Evolutionary conservation across 2,113 vertebrate species (phyloP).

Genomic region (Suncus etruscus): DNA sequence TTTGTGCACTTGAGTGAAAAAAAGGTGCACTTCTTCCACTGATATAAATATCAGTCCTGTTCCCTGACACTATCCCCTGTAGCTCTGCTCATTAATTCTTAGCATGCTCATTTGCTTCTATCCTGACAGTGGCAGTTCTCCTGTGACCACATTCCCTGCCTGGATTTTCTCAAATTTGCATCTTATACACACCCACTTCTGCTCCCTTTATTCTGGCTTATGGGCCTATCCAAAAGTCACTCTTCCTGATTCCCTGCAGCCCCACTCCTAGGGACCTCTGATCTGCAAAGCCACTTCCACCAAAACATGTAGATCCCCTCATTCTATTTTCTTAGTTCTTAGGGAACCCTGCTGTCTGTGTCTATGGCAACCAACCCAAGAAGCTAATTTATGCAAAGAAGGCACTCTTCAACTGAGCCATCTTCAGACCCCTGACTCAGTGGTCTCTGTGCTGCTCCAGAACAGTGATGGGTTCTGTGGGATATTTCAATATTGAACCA

Average conservation of each 20-base stretch:
- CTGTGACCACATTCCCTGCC: neutral
- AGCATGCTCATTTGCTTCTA: neutral
- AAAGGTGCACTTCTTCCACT: neutral
- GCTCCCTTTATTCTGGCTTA: neutral
- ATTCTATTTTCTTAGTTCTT: too few species aligned
- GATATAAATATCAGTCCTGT: neutral
- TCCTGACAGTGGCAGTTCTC: neutral
- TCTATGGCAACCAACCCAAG: too few species aligned
- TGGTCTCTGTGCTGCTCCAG: neutral
- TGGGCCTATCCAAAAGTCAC: too few species aligned
- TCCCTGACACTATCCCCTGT: too few species aligned
- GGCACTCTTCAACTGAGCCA: too few species aligned
- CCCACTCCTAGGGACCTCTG: too few species aligned
- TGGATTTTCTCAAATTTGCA: neutral
- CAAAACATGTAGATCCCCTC: too few species aligned
- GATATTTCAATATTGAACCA: neutral
- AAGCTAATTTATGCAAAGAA: too few species aligned
- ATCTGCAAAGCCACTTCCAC: too few species aligned
- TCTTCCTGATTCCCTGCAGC: rapidly evolving
- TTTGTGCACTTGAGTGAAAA: too few species aligned
- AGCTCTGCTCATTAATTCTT: neutral
- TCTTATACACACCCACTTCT: neutral
- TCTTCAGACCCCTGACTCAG: too few species aligned
- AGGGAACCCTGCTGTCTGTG: too few species aligned
- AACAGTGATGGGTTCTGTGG: neutral